Evolutionary conservation across 2,888 invertebrate species (phyloP), one percentile per base, ranked within the genome.

Genomic region (Melanargia galathea): DNA sequence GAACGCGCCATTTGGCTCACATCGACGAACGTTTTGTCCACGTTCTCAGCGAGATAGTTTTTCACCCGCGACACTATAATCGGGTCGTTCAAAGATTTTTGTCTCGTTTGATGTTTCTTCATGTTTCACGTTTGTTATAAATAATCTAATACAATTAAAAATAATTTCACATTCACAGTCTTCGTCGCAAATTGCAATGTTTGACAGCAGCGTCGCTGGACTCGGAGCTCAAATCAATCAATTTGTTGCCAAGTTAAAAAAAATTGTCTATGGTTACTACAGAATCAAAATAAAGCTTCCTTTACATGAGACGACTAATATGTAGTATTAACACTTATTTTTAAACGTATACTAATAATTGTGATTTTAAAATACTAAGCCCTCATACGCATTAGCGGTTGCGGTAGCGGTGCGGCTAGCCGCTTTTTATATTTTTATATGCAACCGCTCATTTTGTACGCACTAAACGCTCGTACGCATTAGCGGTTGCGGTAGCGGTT

Each of bases 1-100:
- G 94, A 93, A 81, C 95, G 95, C 73, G 96, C 95, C 96, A 97
- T 96, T 78, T 94, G 94, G 79, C 95, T 94, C 63, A 97, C 95
- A 92, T 97, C 96, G 70, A 97, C 93, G 80, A 94, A 96, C 7
- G 95, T 94, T 84, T 95, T 94, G 75, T 96, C 94, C 67, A 95
- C 95, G 89, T 96, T 96, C 74, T 95, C 95, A 70, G 95, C 95
- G 75, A 97, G 92, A 81, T 97, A 97, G 93, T 96, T 93, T 79
- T 93, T 93, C 33, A 94, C 94, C 61, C 93, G 92, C 71, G 92
- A 92, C 62, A 93, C 93, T 67, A 94, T 93, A 40, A 92, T 77
- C 4, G 92, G 93, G 76, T 94, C 94, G 73, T 81, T 88, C 46
- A 90, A 68, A 65, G 87, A 85, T 77, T 90, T 91, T 78, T 87